These are phyloP conservation scores for Sebastes kiyomatsui DNA, from an alignment of 2,797 vertebrate genomes.

Conservation along the genomic window DNA sequence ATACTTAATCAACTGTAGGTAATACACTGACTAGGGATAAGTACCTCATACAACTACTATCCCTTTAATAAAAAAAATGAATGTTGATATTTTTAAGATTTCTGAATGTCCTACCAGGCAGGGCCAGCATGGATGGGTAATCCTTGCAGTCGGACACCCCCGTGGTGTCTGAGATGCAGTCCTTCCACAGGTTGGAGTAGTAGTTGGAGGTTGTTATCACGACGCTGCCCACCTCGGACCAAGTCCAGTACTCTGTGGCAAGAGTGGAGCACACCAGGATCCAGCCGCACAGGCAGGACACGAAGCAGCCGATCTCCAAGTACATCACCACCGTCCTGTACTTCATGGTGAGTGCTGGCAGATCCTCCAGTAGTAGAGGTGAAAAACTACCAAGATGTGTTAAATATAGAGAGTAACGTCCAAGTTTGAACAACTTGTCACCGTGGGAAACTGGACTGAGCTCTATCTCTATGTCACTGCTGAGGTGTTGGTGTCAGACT, in stretches of 20 bases:
- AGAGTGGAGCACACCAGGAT: conserved; percentile 84
- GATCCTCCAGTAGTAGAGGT: neutral
- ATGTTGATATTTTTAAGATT: neutral
- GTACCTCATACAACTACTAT: too few relatives aligned
- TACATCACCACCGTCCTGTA: conserved; percentile 79
- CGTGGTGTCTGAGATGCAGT: conserved; percentile 82
- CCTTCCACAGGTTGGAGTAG: conserved; percentile 86
- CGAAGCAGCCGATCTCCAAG: conserved; percentile 81
- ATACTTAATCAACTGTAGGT: too few relatives aligned
- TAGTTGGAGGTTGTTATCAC: conserved; percentile 81
- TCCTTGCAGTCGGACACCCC: conserved; percentile 86
- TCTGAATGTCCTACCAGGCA: conserved; percentile 71
- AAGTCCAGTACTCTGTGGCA: conserved; percentile 84
- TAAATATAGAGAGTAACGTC: neutral
- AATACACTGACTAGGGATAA: too few relatives aligned
- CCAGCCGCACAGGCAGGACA: conserved; percentile 82
- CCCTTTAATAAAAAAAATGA: neutral
- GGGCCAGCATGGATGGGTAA: conserved; percentile 82
- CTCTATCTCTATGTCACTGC: neutral
- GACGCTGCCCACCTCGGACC: conserved; percentile 75
- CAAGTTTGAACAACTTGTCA: neutral
- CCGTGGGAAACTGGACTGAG: conserved; percentile 14
- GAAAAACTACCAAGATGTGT: neutral
- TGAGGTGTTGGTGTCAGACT: neutral
- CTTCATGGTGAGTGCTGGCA: conserved; percentile 56